These are phyloP conservation scores for Crocuta crocuta DNA, from an alignment of 2,113 vertebrate species.

Conservation along the genomic window DNA sequence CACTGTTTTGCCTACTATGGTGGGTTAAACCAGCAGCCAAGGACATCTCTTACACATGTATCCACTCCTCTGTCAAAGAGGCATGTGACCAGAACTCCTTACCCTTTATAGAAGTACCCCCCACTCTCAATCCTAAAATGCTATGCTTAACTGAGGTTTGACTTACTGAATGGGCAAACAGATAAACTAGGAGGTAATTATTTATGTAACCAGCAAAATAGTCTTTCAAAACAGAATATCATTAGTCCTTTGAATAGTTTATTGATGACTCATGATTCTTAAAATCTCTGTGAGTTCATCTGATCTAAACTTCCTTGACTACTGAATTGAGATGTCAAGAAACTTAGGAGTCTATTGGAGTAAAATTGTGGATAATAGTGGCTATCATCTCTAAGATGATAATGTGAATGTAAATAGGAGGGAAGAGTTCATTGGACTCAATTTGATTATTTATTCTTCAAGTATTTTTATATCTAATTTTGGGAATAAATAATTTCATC, in stretches of 20 bases:
- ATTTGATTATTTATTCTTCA: constrained; percentile 27
- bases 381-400: not conserved
- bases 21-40: not conserved
- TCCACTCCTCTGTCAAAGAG: not conserved
- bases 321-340: not conserved
- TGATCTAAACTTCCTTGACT: constrained; percentile 4
- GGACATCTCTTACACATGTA: not conserved
- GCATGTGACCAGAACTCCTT: not conserved
- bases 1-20: not conserved
- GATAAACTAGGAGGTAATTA: not conserved
- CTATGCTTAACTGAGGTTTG: not conserved
- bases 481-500: not conserved
- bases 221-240: constrained; percentile 1
- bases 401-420: not conserved
- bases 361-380: not conserved
- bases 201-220: not conserved
- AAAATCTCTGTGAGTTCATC: constrained; percentile 28
- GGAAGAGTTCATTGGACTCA: not conserved
- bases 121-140: not conserved
- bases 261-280: not conserved
- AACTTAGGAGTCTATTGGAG: not conserved
- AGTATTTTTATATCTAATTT: not conserved
- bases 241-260: not conserved
- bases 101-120: not conserved
- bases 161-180: not conserved